A percentile compares a stretch with the other conserved stretches of the same genome.
phyloP scores from a whole-genome alignment of 2,113 vertebrate genomes.

The Orcinus orca region DNA sequence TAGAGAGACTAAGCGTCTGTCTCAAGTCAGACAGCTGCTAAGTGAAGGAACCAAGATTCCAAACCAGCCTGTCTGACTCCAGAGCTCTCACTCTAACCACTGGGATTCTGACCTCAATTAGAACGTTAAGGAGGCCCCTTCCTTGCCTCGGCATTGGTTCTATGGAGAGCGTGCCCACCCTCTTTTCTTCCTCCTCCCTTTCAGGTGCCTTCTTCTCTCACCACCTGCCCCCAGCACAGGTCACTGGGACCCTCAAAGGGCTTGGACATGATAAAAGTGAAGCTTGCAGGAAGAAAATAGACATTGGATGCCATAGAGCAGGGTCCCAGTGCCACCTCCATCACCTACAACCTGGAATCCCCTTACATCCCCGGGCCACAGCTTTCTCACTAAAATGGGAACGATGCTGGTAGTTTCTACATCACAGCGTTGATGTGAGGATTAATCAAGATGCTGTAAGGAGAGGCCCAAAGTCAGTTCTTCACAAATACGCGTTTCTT shows the following conservation, averaged over 20 bases:
- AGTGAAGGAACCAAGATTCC: not conserved
- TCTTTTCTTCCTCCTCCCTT: not conserved
- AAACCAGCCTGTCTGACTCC: not conserved
- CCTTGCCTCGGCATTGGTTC: not conserved
- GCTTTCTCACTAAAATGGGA: not conserved
- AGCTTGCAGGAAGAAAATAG: not conserved
- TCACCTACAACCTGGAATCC: not conserved
- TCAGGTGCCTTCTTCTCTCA: not conserved
- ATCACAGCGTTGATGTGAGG: not conserved
- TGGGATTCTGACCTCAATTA: not conserved
- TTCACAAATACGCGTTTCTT: not conserved
- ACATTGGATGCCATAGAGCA: not conserved
- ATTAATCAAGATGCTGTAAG: not conserved
- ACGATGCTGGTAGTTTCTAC: rapidly evolving
- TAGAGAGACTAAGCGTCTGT: not conserved
- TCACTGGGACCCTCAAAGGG: not conserved
- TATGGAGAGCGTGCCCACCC: not conserved
- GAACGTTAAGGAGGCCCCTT: not conserved
- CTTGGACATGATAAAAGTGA: not conserved
- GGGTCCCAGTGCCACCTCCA: too few relatives aligned
- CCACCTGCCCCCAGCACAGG: not conserved
- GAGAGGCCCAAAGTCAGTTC: not conserved
- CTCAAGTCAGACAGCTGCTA: not conserved
- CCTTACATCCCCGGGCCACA: not conserved
- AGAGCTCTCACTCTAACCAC: not conserved